A percentile compares a stretch with the other conserved stretches of the same genome.
phyloP scores from a whole-genome alignment of 1,140 invertebrate genomes.

The Palaemon carinicauda region DNA sequence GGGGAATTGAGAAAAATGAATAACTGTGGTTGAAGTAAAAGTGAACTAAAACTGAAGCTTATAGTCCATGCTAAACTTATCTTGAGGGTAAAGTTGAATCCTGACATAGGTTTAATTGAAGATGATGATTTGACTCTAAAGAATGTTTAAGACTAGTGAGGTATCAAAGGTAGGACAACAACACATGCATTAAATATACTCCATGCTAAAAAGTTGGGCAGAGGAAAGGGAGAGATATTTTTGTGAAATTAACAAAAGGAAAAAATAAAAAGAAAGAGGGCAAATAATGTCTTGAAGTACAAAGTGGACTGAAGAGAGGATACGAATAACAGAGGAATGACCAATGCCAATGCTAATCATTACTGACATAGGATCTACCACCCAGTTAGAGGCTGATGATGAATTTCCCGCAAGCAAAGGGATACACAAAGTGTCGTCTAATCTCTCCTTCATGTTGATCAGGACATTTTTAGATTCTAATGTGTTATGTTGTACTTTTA shows the following conservation, averaged over 20 bases:
- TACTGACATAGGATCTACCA: slow-evolving; percentile 23
- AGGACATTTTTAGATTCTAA: neutral
- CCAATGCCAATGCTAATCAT: slow-evolving; percentile 49
- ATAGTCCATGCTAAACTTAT: slow-evolving; percentile 32
- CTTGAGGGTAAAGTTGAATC: neutral
- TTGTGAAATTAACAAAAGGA: neutral
- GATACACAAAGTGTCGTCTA: slow-evolving; percentile 24
- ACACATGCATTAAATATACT: neutral
- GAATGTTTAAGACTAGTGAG: too few species aligned
- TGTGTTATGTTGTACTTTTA: neutral
- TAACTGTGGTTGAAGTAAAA: slow-evolving; percentile 42
- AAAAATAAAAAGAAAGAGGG: neutral
- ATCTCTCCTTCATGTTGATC: neutral
- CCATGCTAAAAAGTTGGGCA: slow-evolving; percentile 23
- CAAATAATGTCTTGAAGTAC: too few species aligned
- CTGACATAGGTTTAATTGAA: too few species aligned
- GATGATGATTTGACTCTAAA: too few species aligned
- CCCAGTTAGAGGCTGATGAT: slow-evolving; percentile 35
- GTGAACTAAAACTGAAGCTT: slow-evolving; percentile 22
- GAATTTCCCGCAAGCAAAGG: neutral
- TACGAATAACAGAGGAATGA: slow-evolving; percentile 49
- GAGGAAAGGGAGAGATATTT: neutral
- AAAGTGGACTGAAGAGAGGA: slow-evolving; percentile 22
- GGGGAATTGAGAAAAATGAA: slow-evolving; percentile 32
- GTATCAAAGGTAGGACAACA: too few species aligned